Conservation (phyloP, 2,113 vertebrate species). For the Silurus glanis region DNA sequence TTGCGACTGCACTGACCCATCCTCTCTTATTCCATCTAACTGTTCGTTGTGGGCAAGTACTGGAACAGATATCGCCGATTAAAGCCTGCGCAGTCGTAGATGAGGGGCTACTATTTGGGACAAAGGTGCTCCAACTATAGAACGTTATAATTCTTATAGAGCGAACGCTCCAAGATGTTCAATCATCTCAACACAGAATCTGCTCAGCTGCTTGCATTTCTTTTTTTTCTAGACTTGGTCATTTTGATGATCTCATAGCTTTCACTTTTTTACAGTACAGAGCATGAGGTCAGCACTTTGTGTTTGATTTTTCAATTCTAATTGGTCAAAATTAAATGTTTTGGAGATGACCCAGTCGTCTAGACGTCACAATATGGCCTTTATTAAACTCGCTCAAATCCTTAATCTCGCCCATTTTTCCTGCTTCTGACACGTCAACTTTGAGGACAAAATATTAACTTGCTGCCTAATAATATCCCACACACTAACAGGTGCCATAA, state of each 20-base stretch:
- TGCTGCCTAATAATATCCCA: too few species aligned
- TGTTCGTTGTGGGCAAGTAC: constrained; percentile 20
- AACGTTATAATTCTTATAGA: background rate
- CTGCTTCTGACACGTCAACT: too few species aligned
- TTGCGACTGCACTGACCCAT: constrained; percentile 49
- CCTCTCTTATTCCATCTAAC: constrained; percentile 37
- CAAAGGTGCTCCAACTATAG: background rate
- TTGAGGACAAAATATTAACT: too few species aligned
- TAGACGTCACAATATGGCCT: too few species aligned
- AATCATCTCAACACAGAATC: background rate
- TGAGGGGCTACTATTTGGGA: background rate
- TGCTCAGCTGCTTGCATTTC: background rate
- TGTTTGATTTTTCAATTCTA: background rate
- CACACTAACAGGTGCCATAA: too few species aligned
- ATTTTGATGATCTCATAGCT: background rate
- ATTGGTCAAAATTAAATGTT: background rate
- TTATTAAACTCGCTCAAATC: too few species aligned
- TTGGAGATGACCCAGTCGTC: too few species aligned
- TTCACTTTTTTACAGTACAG: background rate
- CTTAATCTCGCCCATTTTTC: too few species aligned
- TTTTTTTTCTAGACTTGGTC: background rate
- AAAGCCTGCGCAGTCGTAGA: constrained; percentile 14
- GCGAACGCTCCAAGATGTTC: background rate
- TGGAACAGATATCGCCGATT: background rate
- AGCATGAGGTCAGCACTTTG: background rate